Conservation (phyloP, 2,888 invertebrate species). For the Synanthedon formicaeformis region DNA sequence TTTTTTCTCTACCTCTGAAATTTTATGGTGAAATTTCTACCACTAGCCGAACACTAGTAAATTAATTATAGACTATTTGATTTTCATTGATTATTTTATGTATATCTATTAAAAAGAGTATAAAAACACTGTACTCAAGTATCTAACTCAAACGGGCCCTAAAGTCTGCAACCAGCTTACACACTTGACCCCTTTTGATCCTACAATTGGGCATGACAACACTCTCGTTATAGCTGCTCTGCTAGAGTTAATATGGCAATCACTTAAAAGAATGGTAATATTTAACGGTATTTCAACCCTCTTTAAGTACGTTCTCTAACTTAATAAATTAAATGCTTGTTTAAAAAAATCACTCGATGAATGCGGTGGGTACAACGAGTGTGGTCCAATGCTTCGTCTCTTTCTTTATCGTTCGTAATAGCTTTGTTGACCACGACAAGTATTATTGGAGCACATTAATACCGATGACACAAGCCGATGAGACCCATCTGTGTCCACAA, state of each 20-base stretch:
- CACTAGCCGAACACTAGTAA: too few relatives aligned
- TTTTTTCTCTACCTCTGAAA: too few relatives aligned
- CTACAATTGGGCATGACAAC: slow-evolving; percentile 63
- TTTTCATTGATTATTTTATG: too few relatives aligned
- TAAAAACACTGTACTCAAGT: too few relatives aligned
- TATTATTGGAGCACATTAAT: slow-evolving; percentile 63
- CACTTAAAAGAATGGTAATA: too few relatives aligned
- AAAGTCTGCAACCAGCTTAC: slow-evolving; percentile 63
- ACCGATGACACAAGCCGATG: slow-evolving; percentile 65
- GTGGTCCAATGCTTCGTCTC: slow-evolving; percentile 54
- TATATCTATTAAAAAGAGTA: too few relatives aligned
- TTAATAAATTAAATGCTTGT: background rate
- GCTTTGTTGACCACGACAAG: slow-evolving; percentile 55
- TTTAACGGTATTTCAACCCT: too few relatives aligned
- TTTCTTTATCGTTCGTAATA: slow-evolving; percentile 49
- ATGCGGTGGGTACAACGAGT: slow-evolving; percentile 26
- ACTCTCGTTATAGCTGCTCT: slow-evolving; percentile 16
- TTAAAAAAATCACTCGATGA: too few relatives aligned
- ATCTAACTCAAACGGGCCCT: slow-evolving; percentile 30
- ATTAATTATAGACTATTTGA: too few relatives aligned
- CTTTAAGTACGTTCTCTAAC: background rate
- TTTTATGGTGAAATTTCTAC: too few relatives aligned
- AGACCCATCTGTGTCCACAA: slow-evolving; percentile 66
- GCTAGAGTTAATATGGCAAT: background rate
- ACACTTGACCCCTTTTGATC: slow-evolving; percentile 71